These are phyloP conservation scores for Drosophila albomicans DNA, from an alignment of 1,140 invertebrate genomes.

Conservation along the genomic window DNA sequence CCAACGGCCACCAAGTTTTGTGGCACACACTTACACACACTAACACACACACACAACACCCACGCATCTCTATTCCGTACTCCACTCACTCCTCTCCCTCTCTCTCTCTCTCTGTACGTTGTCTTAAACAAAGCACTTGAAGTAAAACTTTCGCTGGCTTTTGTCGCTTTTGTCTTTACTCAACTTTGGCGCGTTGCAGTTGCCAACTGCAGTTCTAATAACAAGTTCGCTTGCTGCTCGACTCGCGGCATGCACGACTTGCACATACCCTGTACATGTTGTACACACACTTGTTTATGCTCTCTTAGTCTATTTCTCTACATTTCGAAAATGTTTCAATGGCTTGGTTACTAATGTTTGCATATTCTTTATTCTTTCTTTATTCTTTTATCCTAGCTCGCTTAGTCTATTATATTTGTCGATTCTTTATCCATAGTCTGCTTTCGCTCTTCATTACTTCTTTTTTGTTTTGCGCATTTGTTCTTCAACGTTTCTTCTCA, in stretches of 20 bases:
- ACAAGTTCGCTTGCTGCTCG: not conserved
- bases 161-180: slow-evolving; percentile 77
- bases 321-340: too few species aligned
- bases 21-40: slow-evolving; percentile 14
- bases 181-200: slow-evolving; percentile 72
- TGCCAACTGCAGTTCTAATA: slow-evolving; percentile 69
- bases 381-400: too few species aligned
- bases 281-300: not conserved
- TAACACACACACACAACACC: slow-evolving; percentile 16
- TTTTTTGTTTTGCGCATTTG: too few species aligned
- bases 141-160: slow-evolving; percentile 76
- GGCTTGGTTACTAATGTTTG: too few species aligned
- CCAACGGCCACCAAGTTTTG: slow-evolving; percentile 69
- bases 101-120: not conserved
- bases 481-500: too few species aligned
- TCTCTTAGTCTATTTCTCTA: too few species aligned
- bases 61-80: slow-evolving; percentile 2
- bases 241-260: not conserved
- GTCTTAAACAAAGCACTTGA: slow-evolving; percentile 74
- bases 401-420: too few species aligned
- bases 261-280: not conserved
- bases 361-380: too few species aligned
- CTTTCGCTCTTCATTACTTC: too few species aligned
- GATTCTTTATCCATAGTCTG: too few species aligned
- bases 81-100: not conserved